Evolutionary conservation across 2,113 vertebrate genomes (phyloP).

Genomic region (Centropus unirufus): DNA sequence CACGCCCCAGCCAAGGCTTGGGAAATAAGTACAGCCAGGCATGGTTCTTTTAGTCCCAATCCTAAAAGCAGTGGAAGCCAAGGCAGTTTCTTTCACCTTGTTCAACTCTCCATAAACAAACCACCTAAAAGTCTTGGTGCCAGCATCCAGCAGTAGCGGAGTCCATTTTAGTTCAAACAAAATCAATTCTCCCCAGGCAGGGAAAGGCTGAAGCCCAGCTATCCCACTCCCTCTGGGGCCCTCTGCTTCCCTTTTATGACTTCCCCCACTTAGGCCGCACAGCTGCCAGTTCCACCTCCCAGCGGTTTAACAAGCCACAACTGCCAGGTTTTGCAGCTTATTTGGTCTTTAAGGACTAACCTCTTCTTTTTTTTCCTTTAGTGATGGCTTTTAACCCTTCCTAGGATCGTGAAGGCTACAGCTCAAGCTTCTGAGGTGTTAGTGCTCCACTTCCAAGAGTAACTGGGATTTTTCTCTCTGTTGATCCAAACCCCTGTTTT

Average conservation of each 20-base stretch:
- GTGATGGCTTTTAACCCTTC: slow-evolving; percentile 55
- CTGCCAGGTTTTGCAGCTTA: slow-evolving; percentile 63
- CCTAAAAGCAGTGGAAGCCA: not conserved
- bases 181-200: not conserved
- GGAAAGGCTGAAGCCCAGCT: not conserved
- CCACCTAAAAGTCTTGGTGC: not conserved
- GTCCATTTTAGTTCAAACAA: not conserved
- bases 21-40: not conserved
- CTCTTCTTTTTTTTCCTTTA: slow-evolving; percentile 49
- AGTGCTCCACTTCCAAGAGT: not conserved
- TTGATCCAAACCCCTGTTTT: not conserved
- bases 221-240: slow-evolving; percentile 21
- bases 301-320: slow-evolving; percentile 65
- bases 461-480: not conserved
- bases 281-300: slow-evolving; percentile 60
- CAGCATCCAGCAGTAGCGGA: not conserved
- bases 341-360: slow-evolving; percentile 53
- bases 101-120: not conserved
- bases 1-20: not conserved
- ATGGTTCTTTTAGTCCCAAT: not conserved
- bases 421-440: not conserved
- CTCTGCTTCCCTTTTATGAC: slow-evolving; percentile 54
- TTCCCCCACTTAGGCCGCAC: slow-evolving; percentile 50
- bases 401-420: not conserved
- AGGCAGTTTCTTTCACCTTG: not conserved